Evolutionary conservation across 2,113 vertebrate species (phyloP).

Genomic region (Vicugna pacos): DNA sequence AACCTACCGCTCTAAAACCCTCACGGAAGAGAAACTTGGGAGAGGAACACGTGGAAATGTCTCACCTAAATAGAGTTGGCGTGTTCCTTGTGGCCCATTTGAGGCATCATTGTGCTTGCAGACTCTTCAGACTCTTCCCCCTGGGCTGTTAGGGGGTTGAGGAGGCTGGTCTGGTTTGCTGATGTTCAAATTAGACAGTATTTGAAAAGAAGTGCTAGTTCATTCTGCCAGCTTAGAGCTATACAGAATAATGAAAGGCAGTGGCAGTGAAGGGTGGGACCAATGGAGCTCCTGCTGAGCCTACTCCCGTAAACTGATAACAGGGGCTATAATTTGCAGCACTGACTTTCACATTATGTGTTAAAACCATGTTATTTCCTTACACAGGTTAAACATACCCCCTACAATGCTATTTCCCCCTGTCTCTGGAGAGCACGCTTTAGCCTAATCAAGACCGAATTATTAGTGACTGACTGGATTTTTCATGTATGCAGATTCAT

Average conservation of each 20-base stretch:
- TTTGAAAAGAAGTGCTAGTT: background rate
- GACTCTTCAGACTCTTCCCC: background rate
- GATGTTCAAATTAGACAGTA: background rate
- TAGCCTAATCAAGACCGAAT: background rate
- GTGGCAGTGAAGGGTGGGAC: background rate
- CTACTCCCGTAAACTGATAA: background rate
- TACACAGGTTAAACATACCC: background rate
- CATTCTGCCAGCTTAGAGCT: background rate
- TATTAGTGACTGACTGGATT: background rate
- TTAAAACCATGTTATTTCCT: slow-evolving; percentile 7
- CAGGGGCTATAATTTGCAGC: background rate
- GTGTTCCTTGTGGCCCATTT: background rate
- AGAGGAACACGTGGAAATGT: background rate
- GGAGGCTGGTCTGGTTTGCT: background rate
- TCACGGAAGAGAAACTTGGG: background rate
- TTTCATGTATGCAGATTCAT: background rate
- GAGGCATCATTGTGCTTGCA: background rate
- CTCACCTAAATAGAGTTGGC: background rate
- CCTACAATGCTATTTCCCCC: background rate
- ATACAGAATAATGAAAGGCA: background rate
- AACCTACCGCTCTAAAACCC: background rate
- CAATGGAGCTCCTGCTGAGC: background rate
- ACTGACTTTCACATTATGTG: background rate
- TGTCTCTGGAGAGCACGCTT: background rate
- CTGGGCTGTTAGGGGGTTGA: background rate